Evolutionary conservation across 2,888 invertebrate species (phyloP).

Genomic region (Patella pellucida): DNA sequence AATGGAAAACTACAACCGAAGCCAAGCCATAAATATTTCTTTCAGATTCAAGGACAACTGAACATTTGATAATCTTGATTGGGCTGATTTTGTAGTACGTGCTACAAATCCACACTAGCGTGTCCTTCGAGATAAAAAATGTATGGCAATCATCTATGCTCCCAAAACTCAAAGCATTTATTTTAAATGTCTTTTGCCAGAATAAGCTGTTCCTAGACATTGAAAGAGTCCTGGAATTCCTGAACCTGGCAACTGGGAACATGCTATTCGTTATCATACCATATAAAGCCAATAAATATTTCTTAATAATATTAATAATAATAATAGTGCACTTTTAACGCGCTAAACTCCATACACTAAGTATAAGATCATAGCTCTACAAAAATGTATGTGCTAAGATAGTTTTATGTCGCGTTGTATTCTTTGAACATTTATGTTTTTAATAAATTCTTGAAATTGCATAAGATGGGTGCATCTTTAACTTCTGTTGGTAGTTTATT

Average conservation of each 20-base stretch:
- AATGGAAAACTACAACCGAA: conserved; percentile 13
- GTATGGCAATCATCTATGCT: conserved; percentile 22
- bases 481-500: no score
- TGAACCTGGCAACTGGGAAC: conserved; percentile 7
- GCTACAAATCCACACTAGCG: conserved; percentile 20
- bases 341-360: no score
- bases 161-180: conserved; percentile 25
- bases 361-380: no score
- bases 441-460: no score
- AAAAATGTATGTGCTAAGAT: no score
- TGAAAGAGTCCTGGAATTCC: conserved; percentile 26
- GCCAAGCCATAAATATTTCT: background rate
- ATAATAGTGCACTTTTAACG: no score
- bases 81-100: conserved; percentile 21
- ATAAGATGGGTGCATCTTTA: no score
- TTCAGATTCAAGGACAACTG: background rate
- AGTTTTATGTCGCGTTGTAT: no score
- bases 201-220: conserved; percentile 27
- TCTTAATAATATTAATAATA: no score
- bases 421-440: no score
- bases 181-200: conserved; percentile 24
- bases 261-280: background rate
- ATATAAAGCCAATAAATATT: background rate
- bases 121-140: conserved; percentile 5
- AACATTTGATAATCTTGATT: conserved; percentile 14